Evolutionary conservation across 2,113 vertebrate species (phyloP).

Genomic region (Vulpes ferrilata): DNA sequence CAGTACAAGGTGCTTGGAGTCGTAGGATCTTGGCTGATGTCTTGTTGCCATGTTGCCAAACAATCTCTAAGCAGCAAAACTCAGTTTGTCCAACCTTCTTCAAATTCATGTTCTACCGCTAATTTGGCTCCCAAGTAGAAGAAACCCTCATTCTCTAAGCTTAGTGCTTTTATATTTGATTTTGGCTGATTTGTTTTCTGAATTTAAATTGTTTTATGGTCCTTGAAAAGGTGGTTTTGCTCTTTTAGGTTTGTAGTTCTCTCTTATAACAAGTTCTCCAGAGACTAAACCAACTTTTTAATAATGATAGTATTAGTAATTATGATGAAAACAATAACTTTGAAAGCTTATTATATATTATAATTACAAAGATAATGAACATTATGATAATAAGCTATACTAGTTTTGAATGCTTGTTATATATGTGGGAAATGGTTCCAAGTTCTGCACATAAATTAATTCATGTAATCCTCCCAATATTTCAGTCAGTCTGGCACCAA

Average conservation of each 20-base stretch:
- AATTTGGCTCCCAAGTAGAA: neutral
- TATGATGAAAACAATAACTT: neutral
- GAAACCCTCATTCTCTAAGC: neutral
- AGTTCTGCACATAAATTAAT: neutral
- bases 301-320: neutral
- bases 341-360: neutral
- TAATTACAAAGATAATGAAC: neutral
- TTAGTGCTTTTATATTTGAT: neutral
- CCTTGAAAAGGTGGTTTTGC: neutral
- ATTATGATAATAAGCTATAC: neutral
- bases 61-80: neutral
- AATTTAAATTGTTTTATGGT: neutral
- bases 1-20: neutral
- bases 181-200: neutral
- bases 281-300: conserved; percentile 1
- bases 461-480: neutral
- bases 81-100: neutral
- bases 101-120: neutral
- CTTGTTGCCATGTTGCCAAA: neutral
- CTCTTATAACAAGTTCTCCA: neutral
- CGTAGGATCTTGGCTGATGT: neutral
- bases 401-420: neutral
- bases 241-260: neutral
- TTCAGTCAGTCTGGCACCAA: neutral
- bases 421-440: neutral